Evolutionary conservation across 2,797 vertebrate genomes (phyloP), one percentile per base, ranked within the genome.

Genomic region (Danio albolineatus): DNA sequence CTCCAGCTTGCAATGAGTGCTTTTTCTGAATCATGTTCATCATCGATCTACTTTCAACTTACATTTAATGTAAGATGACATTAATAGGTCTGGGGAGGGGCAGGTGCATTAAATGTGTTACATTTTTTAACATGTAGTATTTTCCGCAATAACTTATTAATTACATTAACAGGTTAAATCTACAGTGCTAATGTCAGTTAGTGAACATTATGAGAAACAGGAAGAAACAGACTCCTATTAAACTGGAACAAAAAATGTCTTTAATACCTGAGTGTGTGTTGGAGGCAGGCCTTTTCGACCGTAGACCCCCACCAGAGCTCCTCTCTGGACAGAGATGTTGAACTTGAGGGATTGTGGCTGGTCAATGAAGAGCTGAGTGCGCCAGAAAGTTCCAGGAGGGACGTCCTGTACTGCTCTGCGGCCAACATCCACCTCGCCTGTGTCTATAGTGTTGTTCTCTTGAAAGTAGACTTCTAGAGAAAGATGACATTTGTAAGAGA

Each of bases 401-500:
- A 99, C 92, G 51, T 98, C 98, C 86, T 98, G 97, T 84, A 95
- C 87, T 0, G 95, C 94, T 94, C 96, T 91, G 86, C 95, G 93
- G 21, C 97, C 98, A 89, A 99, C 95, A 64, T 99, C 98, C 87
- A 98, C 94, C 90, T 98, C 97, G 84, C 98, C 98, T 6, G 93
- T 97, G 92, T 99, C 98, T 88, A 99, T 98, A 84, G 96, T 98
- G 93, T 97, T 99, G 90, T 99, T 99, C 93, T 99, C 97, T 89
- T 96, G 94, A 74, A 94, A 91, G 90, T 96, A 95, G 91, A 96
- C 93, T 44, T 94, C 93, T 81, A 56, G 19, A 72, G 48, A 76
- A 57, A 86, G 44, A 85, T 5, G 44, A 9, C 10, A 46, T 38
- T 51, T 46, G 41, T 56, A 16, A 53, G 62, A 75, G 66, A 57